These are phyloP conservation scores for Pollenia griseotomentosa DNA, from an alignment of 2,888 invertebrate species.

Conservation along the genomic window DNA sequence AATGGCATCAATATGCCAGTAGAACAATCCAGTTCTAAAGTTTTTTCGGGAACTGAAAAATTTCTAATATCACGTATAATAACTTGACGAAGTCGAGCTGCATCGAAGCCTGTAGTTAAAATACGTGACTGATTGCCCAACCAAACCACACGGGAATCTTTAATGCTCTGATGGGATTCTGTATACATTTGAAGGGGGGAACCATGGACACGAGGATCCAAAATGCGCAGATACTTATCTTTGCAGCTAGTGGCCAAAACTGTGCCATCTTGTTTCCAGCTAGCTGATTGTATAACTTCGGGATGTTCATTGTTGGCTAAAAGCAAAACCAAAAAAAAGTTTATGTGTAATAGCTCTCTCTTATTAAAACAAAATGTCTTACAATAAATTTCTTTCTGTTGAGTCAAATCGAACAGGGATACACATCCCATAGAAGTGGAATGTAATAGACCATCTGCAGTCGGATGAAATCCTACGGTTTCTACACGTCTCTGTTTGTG, in stretches of 20 bases:
- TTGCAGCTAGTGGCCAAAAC: slow-evolving; percentile 93
- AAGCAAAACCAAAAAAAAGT: not conserved
- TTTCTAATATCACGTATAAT: slow-evolving; percentile 94
- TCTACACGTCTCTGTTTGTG: slow-evolving; percentile 94
- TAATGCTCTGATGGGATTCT: slow-evolving; percentile 94
- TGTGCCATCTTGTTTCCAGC: slow-evolving; percentile 94
- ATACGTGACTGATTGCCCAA: slow-evolving; percentile 93
- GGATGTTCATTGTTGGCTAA: slow-evolving; percentile 90
- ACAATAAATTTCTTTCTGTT: slow-evolving; percentile 92
- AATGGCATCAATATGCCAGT: slow-evolving; percentile 96
- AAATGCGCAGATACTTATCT: slow-evolving; percentile 94
- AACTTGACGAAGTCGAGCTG: slow-evolving; percentile 93
- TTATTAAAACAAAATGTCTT: slow-evolving; percentile 79
- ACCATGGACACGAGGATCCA: slow-evolving; percentile 90
- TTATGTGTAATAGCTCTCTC: not conserved
- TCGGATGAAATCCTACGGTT: slow-evolving; percentile 95
- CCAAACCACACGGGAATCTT: slow-evolving; percentile 96
- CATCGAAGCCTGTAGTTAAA: slow-evolving; percentile 95
- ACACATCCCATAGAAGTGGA: slow-evolving; percentile 93
- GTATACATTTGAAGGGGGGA: slow-evolving; percentile 87
- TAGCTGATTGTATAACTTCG: slow-evolving; percentile 94
- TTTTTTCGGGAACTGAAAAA: slow-evolving; percentile 90
- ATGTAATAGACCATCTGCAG: slow-evolving; percentile 94
- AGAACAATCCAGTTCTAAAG: slow-evolving; percentile 92
- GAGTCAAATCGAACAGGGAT: slow-evolving; percentile 93